Base-by-base conservation (phyloP, 2,888 invertebrate species). In the Cerastis leucographa region DNA sequence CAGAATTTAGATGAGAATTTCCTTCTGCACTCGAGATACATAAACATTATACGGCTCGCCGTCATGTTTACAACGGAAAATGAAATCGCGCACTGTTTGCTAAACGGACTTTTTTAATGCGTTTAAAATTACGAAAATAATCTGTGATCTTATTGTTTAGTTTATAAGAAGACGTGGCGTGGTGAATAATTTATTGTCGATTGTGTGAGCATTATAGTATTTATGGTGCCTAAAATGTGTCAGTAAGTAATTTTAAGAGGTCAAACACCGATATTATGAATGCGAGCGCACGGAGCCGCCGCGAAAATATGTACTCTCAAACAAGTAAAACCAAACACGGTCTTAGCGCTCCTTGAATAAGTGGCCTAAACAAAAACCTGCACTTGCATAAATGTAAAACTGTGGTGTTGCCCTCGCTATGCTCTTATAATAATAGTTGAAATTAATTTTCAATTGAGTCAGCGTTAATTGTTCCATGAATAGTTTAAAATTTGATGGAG, bases 31-130 rank as follows among this genome's bases (percentile, higher is more conserved):
- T 93, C 92, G 93, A 93, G 91, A 95, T 95, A 93, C 94, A 96
- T 95, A 95, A 94, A 96, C 95, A 95, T 95, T 93, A 94, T 93
- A 92, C 93, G 91, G 90, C 90, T 89, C 90, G 89, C 92, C 90
- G 92, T 94, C 95, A 94, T 96, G 96, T 96, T 96, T 93, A 96
- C 96, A 95, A 94, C 94, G 95, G 95, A 95, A 94, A 95, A 95
- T 93, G 92, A 91, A 92, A 89, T 92, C 93, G 92, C 93, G 89
- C 83, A 83, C 89, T 93, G 94, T 93, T 92, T 95, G 90, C 91
- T 93, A 95, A 94, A 89, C 89, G 89, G 85, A 86, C 76, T 65
- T 90, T 93, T 92, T 92, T 94, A 93, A 93, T 92, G 91, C 85
- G 90, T 92, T 93, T 94, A 91, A 94, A 93, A 94, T 94, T 93